These are phyloP conservation scores for Macroramphosus scolopax DNA, from an alignment of 2,797 vertebrate genomes.

Conservation along the genomic window DNA sequence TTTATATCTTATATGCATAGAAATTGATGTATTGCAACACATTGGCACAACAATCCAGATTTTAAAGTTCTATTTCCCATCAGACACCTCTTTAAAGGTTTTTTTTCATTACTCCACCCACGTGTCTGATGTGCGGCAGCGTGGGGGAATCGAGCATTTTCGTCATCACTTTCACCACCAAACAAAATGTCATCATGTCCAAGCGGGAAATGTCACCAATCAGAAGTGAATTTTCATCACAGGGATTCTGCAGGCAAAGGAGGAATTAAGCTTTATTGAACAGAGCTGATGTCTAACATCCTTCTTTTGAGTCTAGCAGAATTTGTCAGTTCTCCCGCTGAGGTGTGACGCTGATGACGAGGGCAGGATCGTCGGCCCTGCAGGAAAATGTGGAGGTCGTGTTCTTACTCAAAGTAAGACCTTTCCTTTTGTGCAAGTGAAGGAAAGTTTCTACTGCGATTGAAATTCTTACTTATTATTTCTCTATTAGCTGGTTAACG, in stretches of 20 bases:
- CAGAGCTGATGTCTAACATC: background rate
- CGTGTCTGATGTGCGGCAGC: background rate
- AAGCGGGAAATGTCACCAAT: constrained; percentile 48
- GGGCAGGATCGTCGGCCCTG: too few relatives aligned
- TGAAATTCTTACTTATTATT: too few relatives aligned
- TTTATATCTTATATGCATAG: constrained; percentile 1
- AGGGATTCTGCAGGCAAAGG: background rate
- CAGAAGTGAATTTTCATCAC: constrained; percentile 18
- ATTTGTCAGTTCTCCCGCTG: too few relatives aligned
- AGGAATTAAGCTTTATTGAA: constrained; percentile 18
- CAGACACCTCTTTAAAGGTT: background rate
- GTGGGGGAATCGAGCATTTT: constrained; percentile 22
- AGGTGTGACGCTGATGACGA: background rate
- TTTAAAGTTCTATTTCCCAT: background rate
- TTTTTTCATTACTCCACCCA: constrained; percentile 14
- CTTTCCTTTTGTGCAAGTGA: too few relatives aligned
- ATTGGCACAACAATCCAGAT: background rate
- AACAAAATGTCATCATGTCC: constrained; percentile 42
- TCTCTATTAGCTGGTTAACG: too few relatives aligned
- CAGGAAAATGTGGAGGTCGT: too few relatives aligned
- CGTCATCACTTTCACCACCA: constrained; percentile 21
- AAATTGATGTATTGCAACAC: background rate
- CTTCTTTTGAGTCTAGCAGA: background rate
- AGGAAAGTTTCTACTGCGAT: too few relatives aligned
- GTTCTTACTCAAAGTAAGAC: constrained; percentile 24